A percentile compares a stretch with the other conserved stretches of the same genome.
These are phyloP conservation scores for Rhagium mordax DNA, from an alignment of 2,888 invertebrate species.

Conservation along the genomic window DNA sequence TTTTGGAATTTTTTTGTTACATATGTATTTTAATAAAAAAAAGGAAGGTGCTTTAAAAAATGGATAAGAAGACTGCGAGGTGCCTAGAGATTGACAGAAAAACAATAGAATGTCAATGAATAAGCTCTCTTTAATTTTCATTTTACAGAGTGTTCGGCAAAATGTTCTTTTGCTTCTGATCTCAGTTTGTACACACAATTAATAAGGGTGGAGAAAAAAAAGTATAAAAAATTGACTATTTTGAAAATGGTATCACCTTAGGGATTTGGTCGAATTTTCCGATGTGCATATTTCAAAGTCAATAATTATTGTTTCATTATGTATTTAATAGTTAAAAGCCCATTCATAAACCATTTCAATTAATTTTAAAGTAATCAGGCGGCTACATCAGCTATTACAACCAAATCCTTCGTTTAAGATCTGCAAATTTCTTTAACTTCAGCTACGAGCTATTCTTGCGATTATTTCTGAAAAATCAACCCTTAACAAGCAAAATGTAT, in stretches of 20 bases:
- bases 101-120: conserved; percentile 56
- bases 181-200: conserved; percentile 65
- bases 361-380: no score
- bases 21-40: conserved; percentile 49
- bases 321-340: no score
- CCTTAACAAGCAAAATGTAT: conserved; percentile 47
- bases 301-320: no score
- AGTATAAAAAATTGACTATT: not conserved
- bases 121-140: conserved; percentile 61
- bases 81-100: conserved; percentile 64
- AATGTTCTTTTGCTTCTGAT: conserved; percentile 59
- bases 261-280: conserved; percentile 5
- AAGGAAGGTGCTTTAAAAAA: conserved; percentile 58
- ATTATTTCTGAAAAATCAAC: conserved; percentile 36
- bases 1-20: conserved; percentile 52
- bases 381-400: no score
- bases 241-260: conserved; percentile 1
- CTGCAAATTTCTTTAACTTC: not conserved
- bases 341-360: no score
- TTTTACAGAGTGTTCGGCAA: conserved; percentile 48
- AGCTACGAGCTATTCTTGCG: not conserved
- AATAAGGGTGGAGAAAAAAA: conserved; percentile 4
- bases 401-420: not conserved
- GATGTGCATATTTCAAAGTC: not conserved
- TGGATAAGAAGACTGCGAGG: conserved; percentile 68